Base-by-base conservation (phyloP, 2,797 vertebrate genomes). In the Sebastes vulpes region DNA sequence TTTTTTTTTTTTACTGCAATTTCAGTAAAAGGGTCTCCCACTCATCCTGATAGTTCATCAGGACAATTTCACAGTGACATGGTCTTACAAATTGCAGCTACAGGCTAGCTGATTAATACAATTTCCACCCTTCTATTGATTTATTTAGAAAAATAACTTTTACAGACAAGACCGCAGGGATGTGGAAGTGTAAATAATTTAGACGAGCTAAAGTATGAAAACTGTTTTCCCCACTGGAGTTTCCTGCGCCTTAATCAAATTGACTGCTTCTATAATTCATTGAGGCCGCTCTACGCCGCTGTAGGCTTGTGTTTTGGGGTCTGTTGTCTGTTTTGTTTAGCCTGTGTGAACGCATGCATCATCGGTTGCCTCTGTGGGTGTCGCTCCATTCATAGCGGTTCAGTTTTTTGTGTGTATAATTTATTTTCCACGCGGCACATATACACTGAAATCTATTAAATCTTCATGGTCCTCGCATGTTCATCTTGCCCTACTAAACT, bases 401-500 rank as follows among this genome's bases (percentile, higher is more conserved):
- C 42, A n/a, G 16, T 48, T 18, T 48, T 48, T n/a, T 46, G 20
- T 84, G 65, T 80, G 54, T 71, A 63, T 86, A 66, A 83, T 88
- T 83, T 65, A 75, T 81, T 83, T 23, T 58, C 38, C 32, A 38
- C 48, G 52, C 29, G 38, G 46, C 48, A 38, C 23, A 54, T 46
- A 65, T 21, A n/a, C 4, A 46, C 52, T 31, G n/a, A 74, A 75
- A 21, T 46, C 54, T 72, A 86, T 90, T n/a, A 91, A 91, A 87
- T 91, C 77, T 86, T 93, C 23, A 89, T 86, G 75, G 52, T 26
- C 35, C 32, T 26, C 20, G 50, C 63, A 42, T 72, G 72, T 79
- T 83, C 26, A 28, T 59, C 54, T 48, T 28, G 82, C 65, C 84
- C 81, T 74, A 81, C 63, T 75, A 72, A 85, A 77, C 86, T 77